phyloP scores from a whole-genome alignment of 1,140 invertebrate species.

The Grapholita molesta region DNA sequence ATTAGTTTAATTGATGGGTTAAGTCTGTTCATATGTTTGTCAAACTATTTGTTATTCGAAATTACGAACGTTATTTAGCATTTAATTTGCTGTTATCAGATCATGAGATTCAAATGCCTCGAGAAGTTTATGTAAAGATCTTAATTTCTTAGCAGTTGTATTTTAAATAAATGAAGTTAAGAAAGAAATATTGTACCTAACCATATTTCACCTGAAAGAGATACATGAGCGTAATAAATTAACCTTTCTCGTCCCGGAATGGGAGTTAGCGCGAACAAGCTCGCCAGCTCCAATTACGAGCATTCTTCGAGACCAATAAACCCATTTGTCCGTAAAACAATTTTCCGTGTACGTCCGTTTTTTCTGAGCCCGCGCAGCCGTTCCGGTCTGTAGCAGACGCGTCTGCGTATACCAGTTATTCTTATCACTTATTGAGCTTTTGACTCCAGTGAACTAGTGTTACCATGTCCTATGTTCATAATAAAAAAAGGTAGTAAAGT shows the following conservation, averaged over 20 bases:
- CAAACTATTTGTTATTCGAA: too few relatives aligned
- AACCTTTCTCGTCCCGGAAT: neutral
- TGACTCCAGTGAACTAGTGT: neutral
- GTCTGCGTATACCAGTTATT: neutral
- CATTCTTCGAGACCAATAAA: slow-evolving; percentile 14
- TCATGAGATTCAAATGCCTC: too few relatives aligned
- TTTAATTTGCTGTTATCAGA: too few relatives aligned
- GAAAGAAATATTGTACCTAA: neutral
- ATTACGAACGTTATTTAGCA: too few relatives aligned
- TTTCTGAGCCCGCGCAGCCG: neutral
- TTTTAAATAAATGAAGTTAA: neutral
- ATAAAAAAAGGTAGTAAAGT: neutral
- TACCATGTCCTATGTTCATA: neutral
- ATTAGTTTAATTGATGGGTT: neutral
- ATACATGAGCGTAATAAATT: neutral
- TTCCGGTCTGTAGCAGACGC: neutral
- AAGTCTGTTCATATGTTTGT: neutral
- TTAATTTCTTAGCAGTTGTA: neutral
- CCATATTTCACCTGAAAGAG: neutral
- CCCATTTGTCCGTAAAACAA: slow-evolving; percentile 10
- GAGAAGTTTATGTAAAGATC: neutral
- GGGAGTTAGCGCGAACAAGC: neutral
- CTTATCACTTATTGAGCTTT: neutral
- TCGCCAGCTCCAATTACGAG: neutral
- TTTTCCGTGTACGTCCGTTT: neutral